These are phyloP conservation scores for Drosophila ambigua DNA, from an alignment of 1,140 invertebrate genomes.

Conservation along the genomic window DNA sequence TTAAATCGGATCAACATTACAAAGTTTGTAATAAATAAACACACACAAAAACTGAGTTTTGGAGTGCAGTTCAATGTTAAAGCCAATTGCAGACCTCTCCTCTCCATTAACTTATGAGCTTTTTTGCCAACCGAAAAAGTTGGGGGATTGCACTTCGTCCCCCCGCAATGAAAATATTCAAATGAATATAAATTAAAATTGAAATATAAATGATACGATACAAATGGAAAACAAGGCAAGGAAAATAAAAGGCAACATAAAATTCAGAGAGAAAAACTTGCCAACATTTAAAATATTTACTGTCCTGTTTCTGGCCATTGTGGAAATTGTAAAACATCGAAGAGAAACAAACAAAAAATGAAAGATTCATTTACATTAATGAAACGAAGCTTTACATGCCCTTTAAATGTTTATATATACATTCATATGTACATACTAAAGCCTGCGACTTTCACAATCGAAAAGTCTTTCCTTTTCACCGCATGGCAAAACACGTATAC, in stretches of 20 bases:
- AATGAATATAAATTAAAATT: constrained; percentile 78
- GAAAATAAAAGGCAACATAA: constrained; percentile 10
- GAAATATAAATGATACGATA: constrained; percentile 73
- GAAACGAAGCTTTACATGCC: too few species aligned
- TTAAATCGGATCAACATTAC: constrained; percentile 33
- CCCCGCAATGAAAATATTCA: constrained; percentile 38
- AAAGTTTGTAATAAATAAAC: constrained; percentile 16
- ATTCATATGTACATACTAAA: too few species aligned
- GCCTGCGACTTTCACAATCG: too few species aligned
- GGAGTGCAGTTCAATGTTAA: constrained; percentile 17
- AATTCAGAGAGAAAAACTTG: constrained; percentile 25
- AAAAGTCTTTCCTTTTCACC: too few species aligned
- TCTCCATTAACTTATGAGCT: constrained; percentile 64
- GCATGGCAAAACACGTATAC: too few species aligned
- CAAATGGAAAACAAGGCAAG: constrained; percentile 34
- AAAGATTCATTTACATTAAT: too few species aligned
- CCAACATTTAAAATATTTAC: constrained; percentile 75
- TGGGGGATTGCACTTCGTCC: neutral
- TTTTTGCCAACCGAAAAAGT: constrained; percentile 31
- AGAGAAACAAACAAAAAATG: neutral
- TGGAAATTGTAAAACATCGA: constrained; percentile 69
- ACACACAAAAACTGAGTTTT: constrained; percentile 18
- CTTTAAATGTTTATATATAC: too few species aligned
- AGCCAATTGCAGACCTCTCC: constrained; percentile 16
- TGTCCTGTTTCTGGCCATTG: constrained; percentile 46